Percentiles rank a stretch among this genome's conserved stretches.
These are phyloP conservation scores for Amphibalanus amphitrite DNA, from an alignment of 1,140 invertebrate species.

Conservation along the genomic window DNA sequence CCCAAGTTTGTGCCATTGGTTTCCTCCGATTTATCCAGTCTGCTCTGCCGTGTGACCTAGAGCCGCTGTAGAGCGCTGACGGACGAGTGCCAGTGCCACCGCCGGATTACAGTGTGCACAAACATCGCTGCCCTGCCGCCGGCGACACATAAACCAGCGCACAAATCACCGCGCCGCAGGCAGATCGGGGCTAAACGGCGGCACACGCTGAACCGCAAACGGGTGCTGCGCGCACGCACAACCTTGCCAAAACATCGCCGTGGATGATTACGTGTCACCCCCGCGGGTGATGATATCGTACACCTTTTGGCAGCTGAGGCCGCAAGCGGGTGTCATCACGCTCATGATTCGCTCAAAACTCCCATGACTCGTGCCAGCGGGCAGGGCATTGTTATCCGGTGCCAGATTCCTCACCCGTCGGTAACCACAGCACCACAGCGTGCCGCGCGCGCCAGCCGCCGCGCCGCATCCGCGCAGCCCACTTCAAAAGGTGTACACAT, in stretches of 20 bases:
- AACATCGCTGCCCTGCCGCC: neutral
- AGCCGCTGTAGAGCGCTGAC: too few species aligned
- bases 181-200: neutral
- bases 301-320: neutral
- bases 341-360: neutral
- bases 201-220: too few species aligned
- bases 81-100: too few species aligned
- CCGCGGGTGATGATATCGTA: neutral
- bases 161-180: neutral
- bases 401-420: neutral
- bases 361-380: neutral
- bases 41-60: too few species aligned
- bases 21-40: too few species aligned
- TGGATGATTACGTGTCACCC: too few species aligned
- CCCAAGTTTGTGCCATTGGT: too few species aligned
- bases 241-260: too few species aligned
- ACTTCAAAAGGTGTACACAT: neutral
- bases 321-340: neutral
- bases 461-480: too few species aligned
- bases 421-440: neutral
- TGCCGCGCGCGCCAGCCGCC: neutral
- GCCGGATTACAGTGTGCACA: neutral
- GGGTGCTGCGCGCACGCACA: too few species aligned
- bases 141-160: neutral
- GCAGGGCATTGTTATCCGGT: neutral